Base-by-base conservation (phyloP, 2,888 invertebrate species). In the Heliconius sara region DNA sequence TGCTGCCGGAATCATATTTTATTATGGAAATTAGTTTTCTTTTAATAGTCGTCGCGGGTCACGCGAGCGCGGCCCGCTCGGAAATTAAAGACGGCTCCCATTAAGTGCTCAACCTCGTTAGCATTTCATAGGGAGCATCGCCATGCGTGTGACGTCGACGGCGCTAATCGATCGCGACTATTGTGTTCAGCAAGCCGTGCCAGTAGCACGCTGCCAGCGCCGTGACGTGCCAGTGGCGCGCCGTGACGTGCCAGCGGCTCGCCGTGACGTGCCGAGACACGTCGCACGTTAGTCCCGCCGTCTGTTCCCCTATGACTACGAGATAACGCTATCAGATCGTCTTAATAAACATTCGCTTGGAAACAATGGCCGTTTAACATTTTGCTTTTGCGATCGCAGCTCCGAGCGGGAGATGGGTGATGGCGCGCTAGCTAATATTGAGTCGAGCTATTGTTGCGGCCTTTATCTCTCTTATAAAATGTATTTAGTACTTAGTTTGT, bases 11-110 rank as follows among this genome's bases (percentile, higher is more conserved):
- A 91, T 90, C 89, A 91, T 92, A 89, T 92, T 93, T 93, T 91
- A 92, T 91, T 93, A 93, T 93, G 93, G 91, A 93, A 93, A 95
- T 94, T 92, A 91, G 93, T 92, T 93, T 93, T 92, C 89, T 93
- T 95, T 93, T 93, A 94, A 93, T 91, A 92, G 92, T 88, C 87
- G 88, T 86, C 85, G 86, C 86, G 86, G 89, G 89, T 90, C 94
- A 94, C 95, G 94, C 94, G 91, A 95, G 84, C 85, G 83, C 85
- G 83, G 84, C 92, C 91, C 90, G 90, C 91, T 83, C 80, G 84
- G 86, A 85, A 84, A 86, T 92, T 92, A 91, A 93, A 89, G 89
- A 91, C 89, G 89, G 89, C 88, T 89, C 88, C 87, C 87, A 88
- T 91, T 90, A 86, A 87, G 87, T 86, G 78, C 82, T 79, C 81